Evolutionary conservation across 2,113 vertebrate genomes (phyloP), one percentile per base, ranked within the genome.

Genomic region (Chamaea fasciata): DNA sequence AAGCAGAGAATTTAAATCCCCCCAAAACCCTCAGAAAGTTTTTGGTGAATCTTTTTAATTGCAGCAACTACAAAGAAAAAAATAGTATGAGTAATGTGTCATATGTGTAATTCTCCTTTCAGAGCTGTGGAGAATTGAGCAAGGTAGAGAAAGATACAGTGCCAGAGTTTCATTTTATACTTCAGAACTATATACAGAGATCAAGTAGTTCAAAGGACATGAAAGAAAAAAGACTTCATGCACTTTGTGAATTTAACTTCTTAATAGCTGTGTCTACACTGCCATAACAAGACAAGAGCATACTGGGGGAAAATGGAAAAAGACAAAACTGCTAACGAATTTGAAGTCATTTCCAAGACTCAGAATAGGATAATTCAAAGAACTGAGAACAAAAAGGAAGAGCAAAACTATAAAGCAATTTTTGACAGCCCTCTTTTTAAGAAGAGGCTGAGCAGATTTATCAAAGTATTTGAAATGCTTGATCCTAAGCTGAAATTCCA

Each of bases 41-140:
- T 92, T 52, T 79, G 70, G 87, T 77, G 71, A 91, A 77, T 65
- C 76, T 94, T 92, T 87, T 89, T 89, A 96, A 96, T 56, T 92
- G 68, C 55, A 92, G 56, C 68, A 93, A 94, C 89, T 96, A 97
- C 74, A 90, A 96, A 96, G 94, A 90, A 96, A 39, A 39, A 95
- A 94, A 87, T 39, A 91, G 83, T 89, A 19, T 49, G 71, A 83
- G 55, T 90, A 95, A 96, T 91, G 65, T 95, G 84, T 84, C 84
- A 30, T 87, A 90, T 73, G 56, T 79, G 73, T 95, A 86, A 75
- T 71, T 92, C 75, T 88, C 71, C 86, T 95, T 83, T 95, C 35
- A 96, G 73, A 87, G 52, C 86, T 87, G 80, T 63, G 83, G 83
- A 96, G 90, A 97, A 97, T 3, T 82, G 50, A 64, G 73, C 65